phyloP scores from a whole-genome alignment of 2,797 vertebrate genomes.

The Cyclopterus lumpus region DNA sequence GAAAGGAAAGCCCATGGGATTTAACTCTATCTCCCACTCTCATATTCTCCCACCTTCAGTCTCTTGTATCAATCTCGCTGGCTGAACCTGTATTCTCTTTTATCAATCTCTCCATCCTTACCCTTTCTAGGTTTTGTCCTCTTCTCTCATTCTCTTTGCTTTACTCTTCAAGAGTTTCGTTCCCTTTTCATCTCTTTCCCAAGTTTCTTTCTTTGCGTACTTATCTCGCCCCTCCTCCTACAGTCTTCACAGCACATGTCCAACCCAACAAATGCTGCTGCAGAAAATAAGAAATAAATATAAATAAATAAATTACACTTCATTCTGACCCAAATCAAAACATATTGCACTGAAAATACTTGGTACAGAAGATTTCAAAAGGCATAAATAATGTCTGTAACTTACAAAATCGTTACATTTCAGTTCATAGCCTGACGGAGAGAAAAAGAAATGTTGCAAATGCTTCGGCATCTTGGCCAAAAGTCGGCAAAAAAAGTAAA shows the following conservation, averaged over 20 bases:
- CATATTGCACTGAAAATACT: constrained; percentile 20
- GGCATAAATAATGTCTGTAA: neutral
- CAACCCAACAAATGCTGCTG: constrained; percentile 22
- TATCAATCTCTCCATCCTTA: constrained; percentile 54
- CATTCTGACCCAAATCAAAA: constrained; percentile 47
- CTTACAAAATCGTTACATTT: neutral
- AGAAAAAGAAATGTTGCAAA: neutral
- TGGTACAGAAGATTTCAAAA: constrained; percentile 20
- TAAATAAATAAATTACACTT: constrained; percentile 51
- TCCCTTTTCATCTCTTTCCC: constrained; percentile 56
- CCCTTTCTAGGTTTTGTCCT: constrained; percentile 58
- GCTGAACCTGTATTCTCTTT: constrained; percentile 61
- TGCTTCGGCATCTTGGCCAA: constrained; percentile 20
- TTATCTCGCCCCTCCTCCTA: constrained; percentile 46
- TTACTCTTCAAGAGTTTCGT: constrained; percentile 49
- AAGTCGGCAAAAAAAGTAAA: constrained; percentile 12
- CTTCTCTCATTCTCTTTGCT: constrained; percentile 57
- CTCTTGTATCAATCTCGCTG: constrained; percentile 57
- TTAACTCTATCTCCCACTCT: constrained; percentile 54
- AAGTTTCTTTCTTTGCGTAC: constrained; percentile 54
- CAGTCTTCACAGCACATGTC: constrained; percentile 31
- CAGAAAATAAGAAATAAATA: constrained; percentile 9
- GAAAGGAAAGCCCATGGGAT: constrained; percentile 62
- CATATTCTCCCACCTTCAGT: constrained; percentile 55
- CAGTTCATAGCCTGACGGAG: neutral